These are phyloP conservation scores for Ecliptopera silaceata DNA, from an alignment of 2,888 invertebrate genomes.

Conservation along the genomic window DNA sequence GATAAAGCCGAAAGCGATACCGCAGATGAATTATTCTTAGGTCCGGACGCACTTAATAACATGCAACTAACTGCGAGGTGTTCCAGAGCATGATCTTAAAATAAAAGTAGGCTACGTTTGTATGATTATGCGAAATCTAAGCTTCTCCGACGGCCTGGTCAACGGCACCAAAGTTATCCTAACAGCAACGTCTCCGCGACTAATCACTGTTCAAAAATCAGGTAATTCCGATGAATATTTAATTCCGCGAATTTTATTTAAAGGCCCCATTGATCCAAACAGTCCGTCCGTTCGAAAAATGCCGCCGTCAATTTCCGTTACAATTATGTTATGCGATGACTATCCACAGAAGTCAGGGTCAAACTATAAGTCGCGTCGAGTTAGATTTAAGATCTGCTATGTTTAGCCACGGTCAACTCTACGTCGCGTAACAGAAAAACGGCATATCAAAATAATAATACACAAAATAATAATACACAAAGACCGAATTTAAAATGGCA, in stretches of 20 bases:
- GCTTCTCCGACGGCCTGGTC: too few relatives aligned
- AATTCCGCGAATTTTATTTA: too few relatives aligned
- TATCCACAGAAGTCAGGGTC: slow-evolving; percentile 17
- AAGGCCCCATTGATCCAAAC: too few relatives aligned
- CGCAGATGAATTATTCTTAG: slow-evolving; percentile 5
- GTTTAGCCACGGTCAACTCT: slow-evolving; percentile 1
- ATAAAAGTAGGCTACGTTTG: slow-evolving; percentile 3
- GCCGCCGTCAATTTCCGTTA: slow-evolving; percentile 15
- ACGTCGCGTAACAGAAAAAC: not conserved
- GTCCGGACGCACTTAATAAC: slow-evolving; percentile 1
- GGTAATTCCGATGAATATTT: too few relatives aligned
- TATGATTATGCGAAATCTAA: too few relatives aligned
- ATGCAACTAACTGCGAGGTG: not conserved
- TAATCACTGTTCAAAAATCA: too few relatives aligned
- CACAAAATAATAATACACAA: not conserved
- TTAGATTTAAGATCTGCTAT: slow-evolving; percentile 8
- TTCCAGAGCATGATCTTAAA: slow-evolving; percentile 4
- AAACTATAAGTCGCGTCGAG: slow-evolving; percentile 10
- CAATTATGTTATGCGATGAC: slow-evolving; percentile 18
- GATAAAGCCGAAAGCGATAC: slow-evolving; percentile 1
- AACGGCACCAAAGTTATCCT: slow-evolving; percentile 14
- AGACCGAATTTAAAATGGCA: not conserved
- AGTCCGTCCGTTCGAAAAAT: slow-evolving; percentile 9
- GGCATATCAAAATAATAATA: not conserved
- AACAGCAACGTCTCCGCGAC: not conserved